Evolutionary conservation across 2,888 invertebrate species (phyloP).

Genomic region (Drosophila sordidula): DNA sequence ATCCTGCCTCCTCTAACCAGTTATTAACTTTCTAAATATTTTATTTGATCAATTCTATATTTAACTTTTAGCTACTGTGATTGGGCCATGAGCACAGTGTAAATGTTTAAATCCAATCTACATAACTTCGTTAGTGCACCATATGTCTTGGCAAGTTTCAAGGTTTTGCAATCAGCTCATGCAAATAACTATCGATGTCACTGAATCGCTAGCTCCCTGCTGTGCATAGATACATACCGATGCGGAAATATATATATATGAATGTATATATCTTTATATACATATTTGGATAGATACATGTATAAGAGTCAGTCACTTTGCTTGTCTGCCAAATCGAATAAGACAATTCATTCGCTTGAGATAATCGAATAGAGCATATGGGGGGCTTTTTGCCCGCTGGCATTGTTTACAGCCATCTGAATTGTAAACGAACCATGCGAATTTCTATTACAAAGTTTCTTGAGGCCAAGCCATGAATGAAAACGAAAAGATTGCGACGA

Average conservation of each 20-base stretch:
- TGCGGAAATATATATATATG: not conserved
- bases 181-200: slow-evolving; percentile 71
- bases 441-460: slow-evolving; percentile 58
- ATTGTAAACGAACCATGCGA: slow-evolving; percentile 64
- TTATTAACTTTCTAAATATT: not conserved
- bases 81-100: slow-evolving; percentile 6
- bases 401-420: slow-evolving; percentile 69
- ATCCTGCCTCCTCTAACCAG: not conserved
- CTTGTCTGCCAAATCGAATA: slow-evolving; percentile 70
- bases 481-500: slow-evolving; percentile 24
- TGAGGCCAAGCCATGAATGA: slow-evolving; percentile 18
- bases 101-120: slow-evolving; percentile 53
- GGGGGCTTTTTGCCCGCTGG: slow-evolving; percentile 60
- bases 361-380: slow-evolving; percentile 76
- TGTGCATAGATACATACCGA: not conserved
- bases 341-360: slow-evolving; percentile 79
- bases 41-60: not conserved
- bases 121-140: slow-evolving; percentile 56
- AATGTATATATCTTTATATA: not conserved
- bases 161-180: slow-evolving; percentile 72
- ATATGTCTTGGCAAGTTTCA: slow-evolving; percentile 58
- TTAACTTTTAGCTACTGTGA: slow-evolving; percentile 9
- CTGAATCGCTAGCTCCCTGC: slow-evolving; percentile 17
- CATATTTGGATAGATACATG: not conserved
- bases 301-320: slow-evolving; percentile 24